These are phyloP conservation scores for Oscarella lobularis DNA, from an alignment of 37 sponge, comb jelly and placozoan genomes.

Conservation along the genomic window DNA sequence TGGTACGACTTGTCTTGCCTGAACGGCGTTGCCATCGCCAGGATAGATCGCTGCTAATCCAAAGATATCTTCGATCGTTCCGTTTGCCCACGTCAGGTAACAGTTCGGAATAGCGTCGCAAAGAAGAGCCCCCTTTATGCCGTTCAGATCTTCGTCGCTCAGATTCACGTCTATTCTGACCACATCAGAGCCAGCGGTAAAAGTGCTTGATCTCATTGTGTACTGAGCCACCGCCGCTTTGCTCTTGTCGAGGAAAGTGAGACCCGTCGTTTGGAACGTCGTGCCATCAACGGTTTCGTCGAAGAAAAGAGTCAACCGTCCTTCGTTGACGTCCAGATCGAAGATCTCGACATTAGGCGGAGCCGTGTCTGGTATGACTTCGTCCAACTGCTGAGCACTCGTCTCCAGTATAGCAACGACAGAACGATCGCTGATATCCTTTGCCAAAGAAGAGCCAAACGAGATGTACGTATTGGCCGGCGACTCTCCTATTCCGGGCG, in stretches of 20 bases:
- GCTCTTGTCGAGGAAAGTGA: slow-evolving; percentile 29
- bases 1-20: slow-evolving; percentile 11
- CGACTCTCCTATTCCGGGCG: neutral
- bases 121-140: neutral
- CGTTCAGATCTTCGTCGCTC: slow-evolving; percentile 12
- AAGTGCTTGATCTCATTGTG: slow-evolving; percentile 22
- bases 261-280: slow-evolving; percentile 25
- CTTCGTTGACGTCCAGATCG: slow-evolving; percentile 56
- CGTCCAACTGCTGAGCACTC: neutral
- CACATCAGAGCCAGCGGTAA: neutral
- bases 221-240: slow-evolving; percentile 15
- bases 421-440: neutral
- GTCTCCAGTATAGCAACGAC: neutral
- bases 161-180: slow-evolving; percentile 11
- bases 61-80: slow-evolving; percentile 49
- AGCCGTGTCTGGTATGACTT: slow-evolving; percentile 12
- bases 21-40: slow-evolving; percentile 7
- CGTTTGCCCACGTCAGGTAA: slow-evolving; percentile 49
- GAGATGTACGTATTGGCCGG: neutral
- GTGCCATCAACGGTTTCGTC: slow-evolving; percentile 45
- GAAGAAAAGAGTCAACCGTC: slow-evolving; percentile 42
- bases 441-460: neutral
- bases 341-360: slow-evolving; percentile 47
- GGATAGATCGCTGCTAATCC: slow-evolving; percentile 13
- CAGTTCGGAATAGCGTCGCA: slow-evolving; percentile 39